A percentile compares a stretch with the other conserved stretches of the same genome.
phyloP scores from a whole-genome alignment of 2,888 invertebrate species.

The Chrysolina oricalcia region DNA sequence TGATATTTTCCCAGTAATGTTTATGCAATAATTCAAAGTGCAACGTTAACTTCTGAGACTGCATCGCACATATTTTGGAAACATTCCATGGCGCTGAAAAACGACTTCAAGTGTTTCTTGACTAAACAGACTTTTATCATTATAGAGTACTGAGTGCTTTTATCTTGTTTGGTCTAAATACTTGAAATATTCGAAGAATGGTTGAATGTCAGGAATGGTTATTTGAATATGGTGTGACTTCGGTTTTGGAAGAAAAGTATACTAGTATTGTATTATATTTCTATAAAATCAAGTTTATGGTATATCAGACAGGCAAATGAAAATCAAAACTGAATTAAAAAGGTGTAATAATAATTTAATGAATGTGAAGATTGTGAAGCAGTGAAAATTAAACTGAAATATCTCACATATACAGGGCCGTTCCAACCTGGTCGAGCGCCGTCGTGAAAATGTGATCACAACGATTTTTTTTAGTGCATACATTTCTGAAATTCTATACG shows the following conservation, averaged over 20 bases:
- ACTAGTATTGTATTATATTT: neutral
- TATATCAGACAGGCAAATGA: too few species aligned
- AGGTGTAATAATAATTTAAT: too few species aligned
- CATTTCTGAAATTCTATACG: too few species aligned
- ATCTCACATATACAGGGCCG: too few species aligned
- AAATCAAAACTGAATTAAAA: too few species aligned
- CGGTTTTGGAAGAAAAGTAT: neutral
- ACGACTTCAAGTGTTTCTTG: conserved; percentile 29
- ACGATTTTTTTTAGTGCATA: too few species aligned
- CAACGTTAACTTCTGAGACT: conserved; percentile 38
- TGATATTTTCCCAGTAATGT: conserved; percentile 29
- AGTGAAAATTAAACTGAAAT: too few species aligned
- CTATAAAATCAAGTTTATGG: too few species aligned
- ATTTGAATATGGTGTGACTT: neutral
- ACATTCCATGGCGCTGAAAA: conserved; percentile 37
- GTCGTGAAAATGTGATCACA: too few species aligned
- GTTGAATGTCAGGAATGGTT: neutral
- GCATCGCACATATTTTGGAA: conserved; percentile 37
- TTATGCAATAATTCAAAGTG: conserved; percentile 40
- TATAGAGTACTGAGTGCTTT: conserved; percentile 32
- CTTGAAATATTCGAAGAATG: conserved; percentile 7
- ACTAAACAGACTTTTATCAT: conserved; percentile 38
- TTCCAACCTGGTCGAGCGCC: too few species aligned
- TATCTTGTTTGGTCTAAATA: conserved; percentile 21
- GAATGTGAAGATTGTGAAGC: too few species aligned